Base-by-base conservation (phyloP, 2,888 invertebrate species). In the Xiphydria camelus region DNA sequence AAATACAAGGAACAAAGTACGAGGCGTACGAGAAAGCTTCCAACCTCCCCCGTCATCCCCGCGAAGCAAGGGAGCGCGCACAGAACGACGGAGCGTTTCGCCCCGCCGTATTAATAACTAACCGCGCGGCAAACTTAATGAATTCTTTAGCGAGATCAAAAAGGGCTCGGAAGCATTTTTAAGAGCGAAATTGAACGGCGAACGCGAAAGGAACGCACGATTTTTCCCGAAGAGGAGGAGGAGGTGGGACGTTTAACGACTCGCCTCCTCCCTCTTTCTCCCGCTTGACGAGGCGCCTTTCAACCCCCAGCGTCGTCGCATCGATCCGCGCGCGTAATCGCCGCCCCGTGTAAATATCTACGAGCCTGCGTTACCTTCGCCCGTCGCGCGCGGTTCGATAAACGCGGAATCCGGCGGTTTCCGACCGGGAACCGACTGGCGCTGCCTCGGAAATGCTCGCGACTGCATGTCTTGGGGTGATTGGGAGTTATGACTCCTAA, bases 61-160 rank as follows among this genome's bases (percentile, higher is more conserved):
- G 18, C 9, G 34, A 23, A 17, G 40, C 57, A 55, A 41, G 52
- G 45, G 52, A 53, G 60, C 66, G 70, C 68, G 65, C 69, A 69
- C 68, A 70, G 68, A 60, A 62, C 56, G 60, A 54, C 61, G 58
- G 64, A 59, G 59, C 68, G 68, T 72, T 70, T 62, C 64, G 61
- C 65, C 59, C 59, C 62, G 68, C 61, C 65, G 66, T 73, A 68
- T 73, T 73, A 73, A 73, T 73, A 72, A 68, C 65, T 68, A 70
- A 68, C 70, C 66, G 62, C 68, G 34, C 70, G 66, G 38, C 64
- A 61, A 70, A 73, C 73, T 73, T 73, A 73, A 74, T 73, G 73
- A 74, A 74, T 73, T 74, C 74, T 71, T 74, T 72, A 70, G 68
- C 64, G 62, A 71, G 73, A 73, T 74, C 73, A 73, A 74, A 73